Percentiles rank a stretch among this genome's conserved stretches.
Conservation (phyloP, 2,888 invertebrate genomes). For the Leptopterna dolabrata region DNA sequence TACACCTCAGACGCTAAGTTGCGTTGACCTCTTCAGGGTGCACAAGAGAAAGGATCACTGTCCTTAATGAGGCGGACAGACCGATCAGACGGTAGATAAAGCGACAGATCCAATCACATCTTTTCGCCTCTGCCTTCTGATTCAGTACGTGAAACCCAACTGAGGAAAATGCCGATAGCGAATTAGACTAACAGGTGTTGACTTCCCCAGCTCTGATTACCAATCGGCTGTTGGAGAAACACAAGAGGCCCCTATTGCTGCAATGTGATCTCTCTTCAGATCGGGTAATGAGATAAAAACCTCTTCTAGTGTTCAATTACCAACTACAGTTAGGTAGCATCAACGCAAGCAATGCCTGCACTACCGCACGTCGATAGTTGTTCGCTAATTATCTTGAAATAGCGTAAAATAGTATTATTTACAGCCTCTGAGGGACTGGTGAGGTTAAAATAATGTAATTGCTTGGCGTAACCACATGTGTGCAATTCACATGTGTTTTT, state of each 20-base stretch:
- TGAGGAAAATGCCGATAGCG: neutral
- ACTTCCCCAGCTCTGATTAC: neutral
- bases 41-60: neutral
- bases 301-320: neutral
- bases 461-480: too few relatives aligned
- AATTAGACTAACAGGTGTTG: conserved; percentile 11
- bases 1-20: neutral
- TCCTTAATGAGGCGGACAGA: conserved; percentile 1
- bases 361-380: neutral
- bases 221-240: neutral
- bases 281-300: neutral
- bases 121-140: neutral
- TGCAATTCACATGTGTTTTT: too few relatives aligned
- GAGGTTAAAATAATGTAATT: too few relatives aligned
- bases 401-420: neutral
- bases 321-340: neutral
- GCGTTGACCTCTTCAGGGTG: neutral
- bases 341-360: neutral
- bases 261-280: neutral
- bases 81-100: neutral
- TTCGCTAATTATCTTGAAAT: neutral
- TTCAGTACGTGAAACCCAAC: neutral
- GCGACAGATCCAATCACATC: neutral
- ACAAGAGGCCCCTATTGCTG: neutral
- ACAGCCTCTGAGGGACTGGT: too few relatives aligned